phyloP scores from a whole-genome alignment of 2,888 invertebrate species.

The Mellilla xanthometata region DNA sequence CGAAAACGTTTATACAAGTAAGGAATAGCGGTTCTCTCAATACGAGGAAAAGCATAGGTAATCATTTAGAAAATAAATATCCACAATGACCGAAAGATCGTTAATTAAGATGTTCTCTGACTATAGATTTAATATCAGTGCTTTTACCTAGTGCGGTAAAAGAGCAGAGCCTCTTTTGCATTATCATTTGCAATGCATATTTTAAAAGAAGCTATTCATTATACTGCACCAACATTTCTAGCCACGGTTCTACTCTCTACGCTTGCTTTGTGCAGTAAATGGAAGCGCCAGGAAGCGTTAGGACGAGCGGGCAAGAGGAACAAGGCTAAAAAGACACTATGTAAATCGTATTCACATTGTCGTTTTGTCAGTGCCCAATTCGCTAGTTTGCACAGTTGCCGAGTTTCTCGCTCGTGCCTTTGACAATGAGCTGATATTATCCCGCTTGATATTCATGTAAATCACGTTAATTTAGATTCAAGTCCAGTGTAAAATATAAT shows the following conservation, averaged over 20 bases:
- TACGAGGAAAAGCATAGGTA: no score
- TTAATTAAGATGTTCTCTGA: no score
- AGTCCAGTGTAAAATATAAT: constrained; percentile 29
- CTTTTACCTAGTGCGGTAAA: background rate
- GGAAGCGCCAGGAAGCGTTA: constrained; percentile 28
- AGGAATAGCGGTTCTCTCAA: background rate
- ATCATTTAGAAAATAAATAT: no score
- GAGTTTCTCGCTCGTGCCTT: constrained; percentile 29
- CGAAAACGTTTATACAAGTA: constrained; percentile 4
- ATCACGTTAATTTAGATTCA: constrained; percentile 18
- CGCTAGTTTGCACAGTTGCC: constrained; percentile 37
- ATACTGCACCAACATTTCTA: constrained; percentile 11
- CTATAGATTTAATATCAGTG: no score
- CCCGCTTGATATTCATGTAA: constrained; percentile 22
- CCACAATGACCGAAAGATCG: no score
- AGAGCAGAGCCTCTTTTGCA: background rate
- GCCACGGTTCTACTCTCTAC: constrained; percentile 5
- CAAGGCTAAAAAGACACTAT: constrained; percentile 34
- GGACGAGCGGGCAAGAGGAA: constrained; percentile 23
- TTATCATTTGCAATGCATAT: constrained; percentile 19
- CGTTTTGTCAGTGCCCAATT: constrained; percentile 33
- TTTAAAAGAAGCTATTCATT: constrained; percentile 12
- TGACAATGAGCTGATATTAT: constrained; percentile 22
- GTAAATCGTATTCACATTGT: constrained; percentile 39
- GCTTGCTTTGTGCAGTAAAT: constrained; percentile 31